A percentile compares a stretch with the other conserved stretches of the same genome.
phyloP scores from a whole-genome alignment of 2,888 invertebrate genomes.

The Nephrocerus scutellatus region DNA sequence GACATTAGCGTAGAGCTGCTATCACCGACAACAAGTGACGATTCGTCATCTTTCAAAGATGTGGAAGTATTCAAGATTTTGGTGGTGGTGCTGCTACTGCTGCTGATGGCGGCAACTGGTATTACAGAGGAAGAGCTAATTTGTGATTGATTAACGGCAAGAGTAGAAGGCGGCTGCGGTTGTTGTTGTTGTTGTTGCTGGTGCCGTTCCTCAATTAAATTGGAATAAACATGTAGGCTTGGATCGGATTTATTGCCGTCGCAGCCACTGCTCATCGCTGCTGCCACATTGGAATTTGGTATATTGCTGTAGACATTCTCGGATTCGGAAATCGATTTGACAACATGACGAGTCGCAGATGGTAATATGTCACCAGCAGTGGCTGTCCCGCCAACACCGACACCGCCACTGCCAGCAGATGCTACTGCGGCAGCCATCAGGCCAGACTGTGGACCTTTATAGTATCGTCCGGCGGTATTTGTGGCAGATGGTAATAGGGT shows the following conservation, averaged over 20 bases:
- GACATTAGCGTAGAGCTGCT: slow-evolving; percentile 29
- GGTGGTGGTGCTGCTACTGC: slow-evolving; percentile 12
- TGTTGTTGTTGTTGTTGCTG: slow-evolving; percentile 23
- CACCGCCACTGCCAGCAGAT: slow-evolving; percentile 22
- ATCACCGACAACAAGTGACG: slow-evolving; percentile 1
- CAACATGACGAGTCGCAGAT: slow-evolving; percentile 10
- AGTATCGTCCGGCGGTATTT: slow-evolving; percentile 22
- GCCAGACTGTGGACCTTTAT: slow-evolving; percentile 23
- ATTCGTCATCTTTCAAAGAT: slow-evolving; percentile 18
- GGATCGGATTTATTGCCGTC: slow-evolving; percentile 27
- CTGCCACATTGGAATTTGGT: slow-evolving; percentile 31
- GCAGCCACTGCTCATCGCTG: slow-evolving; percentile 19
- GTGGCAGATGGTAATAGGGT: slow-evolving; percentile 11
- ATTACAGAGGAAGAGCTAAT: not conserved
- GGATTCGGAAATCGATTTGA: slow-evolving; percentile 38
- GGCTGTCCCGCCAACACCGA: too few relatives aligned
- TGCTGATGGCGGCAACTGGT: slow-evolving; percentile 11
- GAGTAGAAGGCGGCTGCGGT: slow-evolving; percentile 4
- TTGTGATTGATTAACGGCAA: not conserved
- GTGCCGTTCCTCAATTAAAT: slow-evolving; percentile 41
- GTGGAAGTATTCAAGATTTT: slow-evolving; percentile 14
- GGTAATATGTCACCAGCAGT: slow-evolving; percentile 1
- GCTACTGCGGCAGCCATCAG: slow-evolving; percentile 20
- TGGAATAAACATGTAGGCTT: slow-evolving; percentile 45
- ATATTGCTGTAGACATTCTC: slow-evolving; percentile 48